A percentile compares a stretch with the other conserved stretches of the same genome.
Conservation (phyloP, 2,888 invertebrate genomes). For the Palloptera scutellata region DNA sequence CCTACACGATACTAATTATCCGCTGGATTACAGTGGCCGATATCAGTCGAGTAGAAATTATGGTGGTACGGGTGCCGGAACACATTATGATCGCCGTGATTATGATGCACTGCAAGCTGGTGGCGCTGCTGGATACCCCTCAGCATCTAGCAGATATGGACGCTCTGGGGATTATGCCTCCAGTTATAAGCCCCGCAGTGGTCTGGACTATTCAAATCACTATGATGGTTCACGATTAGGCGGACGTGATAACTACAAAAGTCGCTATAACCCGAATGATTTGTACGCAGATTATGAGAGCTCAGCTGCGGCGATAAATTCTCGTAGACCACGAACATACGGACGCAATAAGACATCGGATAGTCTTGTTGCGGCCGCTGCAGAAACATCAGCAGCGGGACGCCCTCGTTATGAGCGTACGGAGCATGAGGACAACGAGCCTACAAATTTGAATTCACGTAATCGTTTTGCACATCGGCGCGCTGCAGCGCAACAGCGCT, state of each 20-base stretch:
- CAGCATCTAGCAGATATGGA: slow-evolving; percentile 44
- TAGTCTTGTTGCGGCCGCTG: slow-evolving; percentile 39
- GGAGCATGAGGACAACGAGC: slow-evolving; percentile 36
- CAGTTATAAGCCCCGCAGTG: slow-evolving; percentile 46
- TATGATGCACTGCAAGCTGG: slow-evolving; percentile 54
- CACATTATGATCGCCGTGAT: slow-evolving; percentile 45
- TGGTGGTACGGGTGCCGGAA: slow-evolving; percentile 38
- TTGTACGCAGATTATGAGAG: slow-evolving; percentile 47
- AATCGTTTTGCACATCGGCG: slow-evolving; percentile 57
- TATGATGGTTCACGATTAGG: slow-evolving; percentile 49
- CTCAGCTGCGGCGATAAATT: slow-evolving; percentile 18
- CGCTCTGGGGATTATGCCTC: slow-evolving; percentile 46
- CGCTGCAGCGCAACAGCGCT: slow-evolving; percentile 44
- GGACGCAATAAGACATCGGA: slow-evolving; percentile 51
- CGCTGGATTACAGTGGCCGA: slow-evolving; percentile 52
- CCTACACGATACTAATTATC: slow-evolving; percentile 57
- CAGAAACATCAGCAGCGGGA: slow-evolving; percentile 23
- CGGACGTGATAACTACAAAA: slow-evolving; percentile 51
- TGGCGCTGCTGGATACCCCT: slow-evolving; percentile 51
- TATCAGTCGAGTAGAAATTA: slow-evolving; percentile 45
- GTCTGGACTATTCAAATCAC: slow-evolving; percentile 44
- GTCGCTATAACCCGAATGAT: slow-evolving; percentile 50
- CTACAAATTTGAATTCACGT: slow-evolving; percentile 41
- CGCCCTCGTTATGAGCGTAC: slow-evolving; percentile 42
- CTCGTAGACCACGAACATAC: slow-evolving; percentile 47